Evolutionary conservation across 2,113 vertebrate species (phyloP), one percentile per base, ranked within the genome.

Genomic region (Cynopterus brachyotis): DNA sequence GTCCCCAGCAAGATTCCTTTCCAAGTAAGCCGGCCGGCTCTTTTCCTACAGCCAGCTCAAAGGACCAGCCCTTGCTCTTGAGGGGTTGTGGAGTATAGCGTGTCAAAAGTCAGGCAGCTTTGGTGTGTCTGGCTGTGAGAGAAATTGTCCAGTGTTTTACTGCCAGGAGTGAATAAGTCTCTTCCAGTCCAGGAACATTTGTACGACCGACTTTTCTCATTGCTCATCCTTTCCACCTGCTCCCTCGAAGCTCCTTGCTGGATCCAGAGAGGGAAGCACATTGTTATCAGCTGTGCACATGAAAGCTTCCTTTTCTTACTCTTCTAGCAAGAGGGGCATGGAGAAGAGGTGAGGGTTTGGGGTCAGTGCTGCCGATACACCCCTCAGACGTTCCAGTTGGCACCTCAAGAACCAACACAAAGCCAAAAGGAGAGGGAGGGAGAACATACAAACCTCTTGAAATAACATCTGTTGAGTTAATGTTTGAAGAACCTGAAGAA

Each of bases 401-500:
- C 67, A 28, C 53, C 78, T 45, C 2, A 1, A n/a, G 69, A 47
- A 45, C 47, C 40, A 40, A 47, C 50, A 73, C 76, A 5, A 69
- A 20, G 45, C 66, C 57, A 64, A 83, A 76, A 53, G 53, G 94
- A 96, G 95, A 76, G 87, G 92, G 94, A 91, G 96, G 90, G 86
- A 95, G 95, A 83, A 70, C 72, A 96, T 72, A 30, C 5, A 70
- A 35, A 37, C 47, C 81, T 79, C 78, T 91, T 94, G 94, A 95
- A 97, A 97, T 79, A 97, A 95, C 95, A 96, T 97, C 97, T 98
- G 96, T 96, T 90, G 95, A 95, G 97, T 98, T 98, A 97, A 97
- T 98, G 95, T 98, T 98, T 96, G 96, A 94, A 97, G 93, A 97
- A 92, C 92, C 86, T 95, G 90, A 96, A 97, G 97, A 97, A 95